Percentiles rank a stretch among this genome's conserved stretches.
Conservation (phyloP, 2,888 invertebrate species). For the Linyphia triangularis region DNA sequence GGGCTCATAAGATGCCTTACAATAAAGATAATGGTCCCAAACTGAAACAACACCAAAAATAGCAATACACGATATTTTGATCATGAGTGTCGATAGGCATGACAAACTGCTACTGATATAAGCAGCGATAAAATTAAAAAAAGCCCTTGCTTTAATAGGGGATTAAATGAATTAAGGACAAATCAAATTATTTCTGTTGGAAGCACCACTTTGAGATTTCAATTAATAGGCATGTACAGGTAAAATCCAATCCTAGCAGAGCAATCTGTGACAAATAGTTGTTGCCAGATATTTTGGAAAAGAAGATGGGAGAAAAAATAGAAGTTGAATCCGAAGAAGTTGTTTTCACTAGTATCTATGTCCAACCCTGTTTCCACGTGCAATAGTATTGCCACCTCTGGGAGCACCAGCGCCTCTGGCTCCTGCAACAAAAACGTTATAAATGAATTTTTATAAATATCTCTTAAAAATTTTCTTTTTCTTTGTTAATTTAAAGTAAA, state of each 20-base stretch:
- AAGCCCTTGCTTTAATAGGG: neutral
- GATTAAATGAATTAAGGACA: neutral
- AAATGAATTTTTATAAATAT: no score
- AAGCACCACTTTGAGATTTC: slow-evolving; percentile 68
- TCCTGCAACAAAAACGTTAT: no score
- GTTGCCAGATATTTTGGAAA: slow-evolving; percentile 35
- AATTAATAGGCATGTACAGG: slow-evolving; percentile 36
- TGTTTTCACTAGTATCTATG: slow-evolving; percentile 58
- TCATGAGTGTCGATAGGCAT: no score
- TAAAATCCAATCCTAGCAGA: slow-evolving; percentile 10
- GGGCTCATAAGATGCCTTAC: neutral
- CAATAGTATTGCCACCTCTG: slow-evolving; percentile 29
- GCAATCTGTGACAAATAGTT: slow-evolving; percentile 32
- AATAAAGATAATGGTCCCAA: slow-evolving; percentile 40
- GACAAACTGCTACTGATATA: neutral
- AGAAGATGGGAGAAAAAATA: slow-evolving; percentile 10
- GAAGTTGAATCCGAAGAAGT: slow-evolving; percentile 16
- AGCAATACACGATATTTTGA: neutral
- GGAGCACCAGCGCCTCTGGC: slow-evolving; percentile 40
- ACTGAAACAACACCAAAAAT: slow-evolving; percentile 9
- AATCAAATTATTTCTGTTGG: slow-evolving; percentile 31
- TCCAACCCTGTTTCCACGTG: slow-evolving; percentile 52
- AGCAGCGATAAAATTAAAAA: neutral
- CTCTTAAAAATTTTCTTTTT: no score
- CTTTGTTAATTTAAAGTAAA: no score